phyloP scores from a whole-genome alignment of 2,113 vertebrate species.

The Brachyhypopomus gauderio region DNA sequence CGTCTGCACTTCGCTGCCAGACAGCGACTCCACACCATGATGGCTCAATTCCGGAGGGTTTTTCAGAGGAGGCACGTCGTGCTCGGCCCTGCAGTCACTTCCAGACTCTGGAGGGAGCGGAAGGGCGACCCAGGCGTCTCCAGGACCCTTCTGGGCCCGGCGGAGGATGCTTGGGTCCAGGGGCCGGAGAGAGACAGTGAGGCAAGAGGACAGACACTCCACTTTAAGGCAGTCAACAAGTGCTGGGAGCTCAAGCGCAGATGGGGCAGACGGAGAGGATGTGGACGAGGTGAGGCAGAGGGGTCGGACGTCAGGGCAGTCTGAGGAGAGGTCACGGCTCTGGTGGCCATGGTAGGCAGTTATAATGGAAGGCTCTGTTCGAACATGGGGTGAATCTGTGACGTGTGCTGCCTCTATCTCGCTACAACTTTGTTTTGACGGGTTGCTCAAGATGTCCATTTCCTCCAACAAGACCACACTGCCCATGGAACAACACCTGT shows the following conservation, averaged over 20 bases:
- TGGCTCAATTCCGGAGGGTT: not conserved
- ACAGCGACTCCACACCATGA: not conserved
- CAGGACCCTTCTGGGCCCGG: not conserved
- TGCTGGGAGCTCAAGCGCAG: not conserved
- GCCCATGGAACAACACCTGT: conserved; percentile 15
- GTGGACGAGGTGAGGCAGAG: not conserved
- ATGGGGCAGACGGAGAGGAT: not conserved
- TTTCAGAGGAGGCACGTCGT: too few relatives aligned
- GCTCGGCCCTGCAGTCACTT: not conserved
- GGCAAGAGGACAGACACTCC: conserved; percentile 47
- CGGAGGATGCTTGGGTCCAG: not conserved
- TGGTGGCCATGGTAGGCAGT: not conserved
- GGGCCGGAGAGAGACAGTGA: conserved; percentile 32
- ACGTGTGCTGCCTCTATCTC: not conserved
- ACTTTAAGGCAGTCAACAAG: conserved; percentile 39
- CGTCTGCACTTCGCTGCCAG: not conserved
- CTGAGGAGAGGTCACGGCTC: not conserved
- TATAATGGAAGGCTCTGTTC: not conserved
- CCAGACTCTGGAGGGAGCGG: not conserved
- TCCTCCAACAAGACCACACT: conserved; percentile 18
- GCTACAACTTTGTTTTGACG: not conserved
- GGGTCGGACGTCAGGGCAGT: not conserved
- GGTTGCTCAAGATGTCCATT: not conserved
- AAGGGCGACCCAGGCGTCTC: not conserved
- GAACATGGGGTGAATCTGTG: not conserved